Conservation (phyloP, 64 coral and sea anemone genomes). For the Actinia equina region DNA sequence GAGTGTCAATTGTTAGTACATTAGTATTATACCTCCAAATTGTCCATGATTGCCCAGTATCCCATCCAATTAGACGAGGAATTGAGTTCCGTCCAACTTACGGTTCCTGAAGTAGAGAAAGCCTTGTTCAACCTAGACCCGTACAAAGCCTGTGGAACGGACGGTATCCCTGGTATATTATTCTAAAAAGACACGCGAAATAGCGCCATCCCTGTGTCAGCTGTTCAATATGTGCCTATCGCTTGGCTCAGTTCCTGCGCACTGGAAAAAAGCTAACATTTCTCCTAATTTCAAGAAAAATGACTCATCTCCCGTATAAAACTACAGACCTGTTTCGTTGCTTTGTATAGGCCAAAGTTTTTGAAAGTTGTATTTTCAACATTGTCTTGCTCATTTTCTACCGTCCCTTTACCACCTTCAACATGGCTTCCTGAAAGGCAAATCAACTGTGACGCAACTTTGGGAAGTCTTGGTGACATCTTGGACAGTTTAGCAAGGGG, state of each 20-base stretch:
- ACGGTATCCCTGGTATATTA: constrained; percentile 22
- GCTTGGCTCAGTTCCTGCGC: constrained; percentile 3
- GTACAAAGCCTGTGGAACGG: constrained; percentile 34
- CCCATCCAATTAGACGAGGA: neutral
- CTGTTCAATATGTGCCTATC: constrained; percentile 30
- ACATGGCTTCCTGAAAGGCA: constrained; percentile 52
- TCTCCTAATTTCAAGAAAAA: constrained; percentile 40
- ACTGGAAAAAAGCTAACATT: constrained; percentile 24
- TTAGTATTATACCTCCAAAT: too few species aligned
- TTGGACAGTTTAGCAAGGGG: constrained; percentile 1
- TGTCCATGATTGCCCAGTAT: neutral
- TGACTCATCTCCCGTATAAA: constrained; percentile 11
- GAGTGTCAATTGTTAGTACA: too few species aligned
- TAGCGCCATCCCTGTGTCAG: constrained; percentile 16
- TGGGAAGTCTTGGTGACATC: constrained; percentile 29
- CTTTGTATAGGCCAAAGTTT: constrained; percentile 37
- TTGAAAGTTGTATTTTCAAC: constrained; percentile 54
- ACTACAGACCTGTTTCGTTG: constrained; percentile 52
- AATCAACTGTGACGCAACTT: constrained; percentile 41
- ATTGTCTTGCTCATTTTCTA: constrained; percentile 15
- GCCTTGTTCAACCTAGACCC: constrained; percentile 22
- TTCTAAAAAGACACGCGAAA: constrained; percentile 20
- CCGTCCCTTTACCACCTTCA: constrained; percentile 28
- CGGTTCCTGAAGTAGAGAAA: constrained; percentile 11
- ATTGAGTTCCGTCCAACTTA: constrained; percentile 1